Base-by-base conservation (phyloP, 2,113 vertebrate genomes). In the Cranoglanis bouderius region DNA sequence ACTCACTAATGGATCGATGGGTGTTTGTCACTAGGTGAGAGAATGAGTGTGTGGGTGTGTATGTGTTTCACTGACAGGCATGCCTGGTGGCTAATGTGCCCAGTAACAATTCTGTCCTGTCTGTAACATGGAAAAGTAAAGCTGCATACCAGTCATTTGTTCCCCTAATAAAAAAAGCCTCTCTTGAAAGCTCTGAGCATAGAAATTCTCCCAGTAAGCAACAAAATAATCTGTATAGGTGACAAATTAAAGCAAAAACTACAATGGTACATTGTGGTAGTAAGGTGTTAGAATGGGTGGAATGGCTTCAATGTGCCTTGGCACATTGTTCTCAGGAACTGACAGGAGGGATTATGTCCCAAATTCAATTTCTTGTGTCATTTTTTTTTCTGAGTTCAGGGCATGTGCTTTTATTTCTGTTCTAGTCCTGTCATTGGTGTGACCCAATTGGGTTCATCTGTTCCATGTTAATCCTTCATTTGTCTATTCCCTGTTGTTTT, bases 11-110 rank as follows among this genome's bases (percentile, higher is more conserved):
- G 70, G 10, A 88, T 89, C 53, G 18, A 51, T 88, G 88, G 70
- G 14, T 72, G 67, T 88, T 85, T 87, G 70, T 74, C 49, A 61
- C 35, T 43, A 51, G 86, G 70, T 53, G 32, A 63, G 65, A 26
- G 10, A 51, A 67, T 82, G n/a, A 19, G 75, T 57, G 65, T 32
- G 65, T 74, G 14, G 82, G 49, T 85, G 86, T 70, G 82, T 85
- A 72, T 82, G 84, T 35, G 85, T 29, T 51, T 77, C 10, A 80
- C 67, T 70, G 40, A 46, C 49, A 85, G 65, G 13, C 86, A 85
- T 86, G 90, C 55, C 77, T 88, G 88, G 57, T 83, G 77, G 82
- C 77, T 89, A 91, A 91, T 89, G 51, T 40, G 46, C 59, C 55
- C 61, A 82, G 86, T 77, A 77, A 57, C 78, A 85, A 82, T 77